Base-by-base conservation (phyloP, 2,888 invertebrate species). In the Eilema depressum region DNA sequence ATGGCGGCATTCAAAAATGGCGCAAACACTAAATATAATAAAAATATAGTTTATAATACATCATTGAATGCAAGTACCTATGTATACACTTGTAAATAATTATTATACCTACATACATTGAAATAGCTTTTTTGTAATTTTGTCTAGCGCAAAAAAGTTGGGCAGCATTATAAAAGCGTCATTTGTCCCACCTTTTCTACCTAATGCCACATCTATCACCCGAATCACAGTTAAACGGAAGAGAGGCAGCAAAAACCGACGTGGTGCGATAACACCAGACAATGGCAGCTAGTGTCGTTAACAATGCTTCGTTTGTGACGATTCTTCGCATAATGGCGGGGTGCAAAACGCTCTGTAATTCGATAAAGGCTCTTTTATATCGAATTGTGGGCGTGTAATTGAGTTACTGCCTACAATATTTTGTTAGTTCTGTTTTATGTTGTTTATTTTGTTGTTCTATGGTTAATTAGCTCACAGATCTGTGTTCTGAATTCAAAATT, bases 231-330 rank as follows among this genome's bases (percentile, higher is more conserved):
- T 60, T 75, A 80, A 89, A 88, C 92, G 92, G 92, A 93, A 92
- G 92, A 93, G 92, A 91, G 87, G 86, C 89, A 85, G 92, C 93
- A 93, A 94, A 94, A 94, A 93, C 92, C 93, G 90, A 92, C 89
- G 92, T 84, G 83, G 87, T 81, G 88, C 92, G 95, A 95, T 94
- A 94, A 93, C 92, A 90, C 79, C 92, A 92, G 92, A 94, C 95
- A 95, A 94, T 93, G 89, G 89, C 84, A 88, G 86, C 93, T 92
- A 93, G 94, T 94, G 94, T 93, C 89, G 90, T 86, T 88, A 84
- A 95, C 95, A 95, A 95, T 94, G 92, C 87, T 94, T 95, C 95
- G 94, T 95, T 95, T 95, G 94, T 94, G 94, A 91, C 92, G 89
- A 93, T 93, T 94, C 95, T 94, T 93, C 93, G 90, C 93, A 93